Evolutionary conservation across 2,888 invertebrate genomes (phyloP).

Genomic region (Tetragonula carbonaria): DNA sequence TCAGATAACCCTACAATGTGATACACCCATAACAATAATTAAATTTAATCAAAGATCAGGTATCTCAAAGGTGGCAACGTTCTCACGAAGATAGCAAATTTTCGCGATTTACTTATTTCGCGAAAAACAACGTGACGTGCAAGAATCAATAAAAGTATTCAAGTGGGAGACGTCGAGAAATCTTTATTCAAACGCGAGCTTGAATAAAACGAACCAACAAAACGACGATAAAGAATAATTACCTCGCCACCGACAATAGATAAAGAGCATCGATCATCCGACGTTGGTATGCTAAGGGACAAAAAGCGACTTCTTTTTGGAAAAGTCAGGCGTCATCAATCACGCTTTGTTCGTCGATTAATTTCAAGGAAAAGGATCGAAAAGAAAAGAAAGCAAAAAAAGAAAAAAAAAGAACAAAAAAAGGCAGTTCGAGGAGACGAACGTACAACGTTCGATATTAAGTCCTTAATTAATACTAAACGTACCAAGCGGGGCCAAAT

Average conservation of each 20-base stretch:
- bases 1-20: background rate
- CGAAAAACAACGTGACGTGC: no score
- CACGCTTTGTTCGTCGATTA: background rate
- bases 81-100: background rate
- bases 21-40: background rate
- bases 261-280: background rate
- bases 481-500: no score
- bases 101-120: background rate
- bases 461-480: constrained; percentile 54
- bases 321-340: background rate
- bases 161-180: no score
- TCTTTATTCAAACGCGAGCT: background rate
- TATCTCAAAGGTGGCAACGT: no score
- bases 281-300: background rate
- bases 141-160: no score
- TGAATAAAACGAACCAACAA: background rate
- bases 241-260: background rate
- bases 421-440: background rate
- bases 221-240: background rate
- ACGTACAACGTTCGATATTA: constrained; percentile 45
- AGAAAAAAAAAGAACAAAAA: background rate
- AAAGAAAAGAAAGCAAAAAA: no score
- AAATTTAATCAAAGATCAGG: background rate
- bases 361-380: constrained; percentile 16
- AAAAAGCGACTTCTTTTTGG: background rate